Base-by-base conservation (phyloP, 1,140 invertebrate genomes). In the Oppia nitens region DNA sequence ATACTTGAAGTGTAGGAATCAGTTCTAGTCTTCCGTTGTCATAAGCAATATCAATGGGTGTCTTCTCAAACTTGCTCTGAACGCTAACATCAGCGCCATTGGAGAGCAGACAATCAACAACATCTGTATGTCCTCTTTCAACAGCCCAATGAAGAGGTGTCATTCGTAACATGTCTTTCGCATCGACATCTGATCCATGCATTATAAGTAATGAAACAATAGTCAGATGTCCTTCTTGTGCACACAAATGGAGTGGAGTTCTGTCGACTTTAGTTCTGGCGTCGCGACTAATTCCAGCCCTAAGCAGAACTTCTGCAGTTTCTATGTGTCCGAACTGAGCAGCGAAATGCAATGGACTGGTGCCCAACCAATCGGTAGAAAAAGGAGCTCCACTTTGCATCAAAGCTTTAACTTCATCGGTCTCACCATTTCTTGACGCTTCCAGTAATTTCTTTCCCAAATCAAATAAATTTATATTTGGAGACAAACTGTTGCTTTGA, bases 111-210 rank as follows among this genome's bases (percentile, higher is more conserved):
- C 81, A 65, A 57, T 80, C 75, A 28, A 85, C 83, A 60, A 83
- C 79, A 50, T 77, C 76, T 28, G 77, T 66, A 69, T 89, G 82
- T n/a, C 81, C 79, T 64, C 83, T 80, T 73, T 92, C 87, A 51
- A 85, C 85, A 11, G 89, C 88, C 91, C 90, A 95, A 75, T 95
- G 90, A 24, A 96, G 74, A 27, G 90, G 87, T 25, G 89, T 93
- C 89, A 93, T 94, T 68, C 81, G 81, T 27, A 94, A 72, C 85
- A 93, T 88, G 73, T 94, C 89, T 70, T 76, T 79, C 48, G 80
- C 78, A 67, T 90, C 75, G 23, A 86, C 77, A 66, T 87, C 83
- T 28, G 83, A 84, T 27, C 82, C 81, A 68, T 83, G 76, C 55
- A 77, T 78, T n/a, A 94, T 68, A 47, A 95, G 73, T 23, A 89